Conservation (phyloP, 2,797 vertebrate genomes). For the Geotrypetes seraphini region DNA sequence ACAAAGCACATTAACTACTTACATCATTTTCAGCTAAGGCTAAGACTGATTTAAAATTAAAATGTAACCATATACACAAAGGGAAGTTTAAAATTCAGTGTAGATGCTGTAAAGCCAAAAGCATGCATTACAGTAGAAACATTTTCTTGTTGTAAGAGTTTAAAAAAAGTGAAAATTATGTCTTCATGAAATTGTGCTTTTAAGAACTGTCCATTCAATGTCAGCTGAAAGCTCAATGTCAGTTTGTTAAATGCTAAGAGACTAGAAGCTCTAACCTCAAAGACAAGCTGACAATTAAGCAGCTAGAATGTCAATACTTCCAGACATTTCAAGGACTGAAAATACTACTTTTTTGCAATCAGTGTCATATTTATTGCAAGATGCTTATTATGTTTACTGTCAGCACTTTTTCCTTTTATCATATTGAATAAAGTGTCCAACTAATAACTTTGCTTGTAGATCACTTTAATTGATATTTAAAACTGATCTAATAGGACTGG, state of each 20-base stretch:
- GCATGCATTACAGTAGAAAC: slow-evolving; percentile 15
- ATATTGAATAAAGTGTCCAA: slow-evolving; percentile 27
- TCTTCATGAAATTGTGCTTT: slow-evolving; percentile 19
- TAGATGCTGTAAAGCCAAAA: too few relatives aligned
- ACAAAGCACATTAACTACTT: not conserved
- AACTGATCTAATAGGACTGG: too few relatives aligned
- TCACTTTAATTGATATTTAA: too few relatives aligned
- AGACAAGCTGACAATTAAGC: slow-evolving; percentile 52
- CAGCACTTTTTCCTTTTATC: slow-evolving; percentile 38
- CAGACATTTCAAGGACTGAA: slow-evolving; percentile 80
- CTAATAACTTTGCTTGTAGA: too few relatives aligned
- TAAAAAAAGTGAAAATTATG: slow-evolving; percentile 23
- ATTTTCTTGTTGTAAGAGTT: slow-evolving; percentile 8
- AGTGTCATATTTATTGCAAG: slow-evolving; percentile 86
- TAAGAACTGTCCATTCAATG: too few relatives aligned
- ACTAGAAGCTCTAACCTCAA: slow-evolving; percentile 43
- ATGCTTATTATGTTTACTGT: slow-evolving; percentile 53
- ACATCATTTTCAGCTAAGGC: not conserved
- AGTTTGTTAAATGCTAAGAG: slow-evolving; percentile 52
- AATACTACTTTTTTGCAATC: slow-evolving; percentile 83
- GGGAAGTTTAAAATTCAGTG: too few relatives aligned
- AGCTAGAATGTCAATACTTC: slow-evolving; percentile 70
- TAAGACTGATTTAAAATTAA: slow-evolving; percentile 7
- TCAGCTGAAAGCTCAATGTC: slow-evolving; percentile 55
- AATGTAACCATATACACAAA: too few relatives aligned